phyloP scores from a whole-genome alignment of 2,888 invertebrate genomes.

The Xestobium rufovillosum region DNA sequence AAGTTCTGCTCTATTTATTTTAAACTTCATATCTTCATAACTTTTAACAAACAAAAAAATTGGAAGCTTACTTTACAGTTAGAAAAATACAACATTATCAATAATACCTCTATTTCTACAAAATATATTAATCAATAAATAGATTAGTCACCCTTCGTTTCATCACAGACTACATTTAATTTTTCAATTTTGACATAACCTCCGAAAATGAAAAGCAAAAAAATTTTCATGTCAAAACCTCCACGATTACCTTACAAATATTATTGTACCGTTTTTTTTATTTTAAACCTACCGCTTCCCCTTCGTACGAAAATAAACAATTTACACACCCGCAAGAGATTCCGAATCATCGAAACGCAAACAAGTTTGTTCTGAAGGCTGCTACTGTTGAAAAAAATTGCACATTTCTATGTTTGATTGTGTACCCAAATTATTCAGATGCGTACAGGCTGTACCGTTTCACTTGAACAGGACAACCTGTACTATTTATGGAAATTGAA shows the following conservation, averaged over 20 bases:
- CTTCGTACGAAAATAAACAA: no score
- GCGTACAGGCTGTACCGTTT: no score
- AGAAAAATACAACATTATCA: slow-evolving; percentile 40
- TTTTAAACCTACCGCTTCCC: no score
- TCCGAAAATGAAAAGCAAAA: slow-evolving; percentile 7
- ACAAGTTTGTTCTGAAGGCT: no score
- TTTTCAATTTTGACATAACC: slow-evolving; percentile 33
- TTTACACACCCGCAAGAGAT: no score
- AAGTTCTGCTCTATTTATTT: slow-evolving; percentile 34
- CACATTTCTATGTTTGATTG: no score
- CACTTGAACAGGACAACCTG: no score
- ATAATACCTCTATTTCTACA: slow-evolving; percentile 37
- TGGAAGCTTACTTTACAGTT: slow-evolving; percentile 36
- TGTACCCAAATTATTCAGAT: no score
- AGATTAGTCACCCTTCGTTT: slow-evolving; percentile 43
- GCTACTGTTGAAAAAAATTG: no score
- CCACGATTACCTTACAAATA: neutral
- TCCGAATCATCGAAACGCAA: no score
- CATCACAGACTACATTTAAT: slow-evolving; percentile 45
- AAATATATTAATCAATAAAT: slow-evolving; percentile 41
- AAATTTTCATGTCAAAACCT: neutral
- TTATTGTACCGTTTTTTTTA: neutral
- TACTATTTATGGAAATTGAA: no score
- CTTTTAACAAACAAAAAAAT: slow-evolving; percentile 37
- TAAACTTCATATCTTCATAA: slow-evolving; percentile 36